Conservation (phyloP, 2,888 invertebrate genomes). For the Eristalis arbustorum region DNA sequence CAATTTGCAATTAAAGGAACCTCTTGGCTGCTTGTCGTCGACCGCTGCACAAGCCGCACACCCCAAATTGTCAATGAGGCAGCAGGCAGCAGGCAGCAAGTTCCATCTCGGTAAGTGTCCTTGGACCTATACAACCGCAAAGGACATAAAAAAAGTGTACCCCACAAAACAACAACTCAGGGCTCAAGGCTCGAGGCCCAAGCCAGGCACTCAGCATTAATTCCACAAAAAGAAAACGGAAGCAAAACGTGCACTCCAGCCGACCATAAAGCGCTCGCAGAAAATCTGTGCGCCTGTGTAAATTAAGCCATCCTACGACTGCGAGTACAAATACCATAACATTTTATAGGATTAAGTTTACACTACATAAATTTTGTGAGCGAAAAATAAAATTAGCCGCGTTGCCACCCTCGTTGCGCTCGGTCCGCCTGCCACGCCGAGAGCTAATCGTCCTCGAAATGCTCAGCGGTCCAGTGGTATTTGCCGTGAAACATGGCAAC, state of each 20-base stretch:
- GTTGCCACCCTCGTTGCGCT: slow-evolving; percentile 49
- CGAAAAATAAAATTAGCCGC: slow-evolving; percentile 72
- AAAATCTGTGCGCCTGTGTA: slow-evolving; percentile 70
- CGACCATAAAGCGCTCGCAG: slow-evolving; percentile 64
- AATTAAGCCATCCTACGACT: slow-evolving; percentile 71
- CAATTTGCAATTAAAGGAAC: slow-evolving; percentile 66
- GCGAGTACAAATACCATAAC: slow-evolving; percentile 72
- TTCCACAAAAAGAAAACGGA: slow-evolving; percentile 53
- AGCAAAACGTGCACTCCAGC: slow-evolving; percentile 51
- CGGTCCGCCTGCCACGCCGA: slow-evolving; percentile 35
- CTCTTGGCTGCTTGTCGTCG: slow-evolving; percentile 35
- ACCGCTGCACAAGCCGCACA: not conserved
- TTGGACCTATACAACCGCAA: slow-evolving; percentile 49
- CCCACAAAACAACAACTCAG: not conserved
- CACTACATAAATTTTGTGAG: slow-evolving; percentile 77
- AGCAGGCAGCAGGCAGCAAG: slow-evolving; percentile 15
- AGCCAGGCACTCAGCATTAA: slow-evolving; percentile 38
- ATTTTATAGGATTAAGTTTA: slow-evolving; percentile 77
- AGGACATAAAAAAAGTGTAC: slow-evolving; percentile 37
- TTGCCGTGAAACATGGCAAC: slow-evolving; percentile 15
- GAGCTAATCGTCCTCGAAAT: slow-evolving; percentile 75
- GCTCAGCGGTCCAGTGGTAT: slow-evolving; percentile 66
- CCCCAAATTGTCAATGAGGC: slow-evolving; percentile 39
- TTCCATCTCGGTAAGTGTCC: slow-evolving; percentile 55
- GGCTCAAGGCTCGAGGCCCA: not conserved